phyloP scores from a whole-genome alignment of 2,113 vertebrate genomes.

The Rhineura floridana region DNA sequence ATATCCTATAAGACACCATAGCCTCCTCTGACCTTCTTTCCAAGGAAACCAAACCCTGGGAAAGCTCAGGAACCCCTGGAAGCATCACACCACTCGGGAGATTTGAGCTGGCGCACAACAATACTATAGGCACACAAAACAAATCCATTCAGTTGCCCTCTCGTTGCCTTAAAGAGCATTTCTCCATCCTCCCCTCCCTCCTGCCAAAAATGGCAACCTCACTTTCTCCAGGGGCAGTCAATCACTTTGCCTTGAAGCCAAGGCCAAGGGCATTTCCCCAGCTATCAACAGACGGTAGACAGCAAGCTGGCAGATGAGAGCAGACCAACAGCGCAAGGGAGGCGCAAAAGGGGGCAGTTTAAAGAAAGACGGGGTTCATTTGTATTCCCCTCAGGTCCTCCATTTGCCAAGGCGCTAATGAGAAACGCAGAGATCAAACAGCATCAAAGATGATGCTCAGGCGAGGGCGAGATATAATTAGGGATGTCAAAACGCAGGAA shows the following conservation, averaged over 20 bases:
- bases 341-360: too few relatives aligned
- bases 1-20: too few relatives aligned
- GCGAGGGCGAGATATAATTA: neutral
- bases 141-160: too few relatives aligned
- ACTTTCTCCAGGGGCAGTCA: neutral
- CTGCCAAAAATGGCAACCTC: neutral
- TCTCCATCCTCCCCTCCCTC: too few relatives aligned
- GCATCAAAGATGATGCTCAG: neutral
- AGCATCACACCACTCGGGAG: too few relatives aligned
- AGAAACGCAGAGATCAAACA: neutral
- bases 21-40: too few relatives aligned
- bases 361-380: neutral
- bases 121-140: too few relatives aligned
- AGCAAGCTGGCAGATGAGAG: neutral
- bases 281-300: too few relatives aligned
- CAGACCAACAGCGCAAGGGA: neutral
- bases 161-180: too few relatives aligned
- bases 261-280: neutral
- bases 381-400: neutral
- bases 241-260: neutral
- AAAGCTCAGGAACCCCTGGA: too few relatives aligned
- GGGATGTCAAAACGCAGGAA: neutral
- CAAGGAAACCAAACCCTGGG: too few relatives aligned
- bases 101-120: too few relatives aligned
- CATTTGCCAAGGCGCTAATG: neutral